Conservation (phyloP, 2,888 invertebrate genomes). For the Ferdinandea cuprea region DNA sequence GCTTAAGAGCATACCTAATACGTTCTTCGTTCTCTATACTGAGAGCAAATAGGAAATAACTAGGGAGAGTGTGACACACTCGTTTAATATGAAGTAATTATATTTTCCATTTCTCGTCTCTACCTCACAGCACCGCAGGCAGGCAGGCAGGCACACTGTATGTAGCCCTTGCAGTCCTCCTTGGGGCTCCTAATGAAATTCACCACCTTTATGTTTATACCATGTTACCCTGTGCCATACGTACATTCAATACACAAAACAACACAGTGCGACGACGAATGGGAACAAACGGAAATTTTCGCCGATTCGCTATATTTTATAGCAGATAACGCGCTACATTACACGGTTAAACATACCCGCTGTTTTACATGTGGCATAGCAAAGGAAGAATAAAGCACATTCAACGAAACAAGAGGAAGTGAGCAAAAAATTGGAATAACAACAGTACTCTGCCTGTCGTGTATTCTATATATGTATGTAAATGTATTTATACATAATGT, state of each 20-base stretch:
- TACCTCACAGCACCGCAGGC: slow-evolving; percentile 13
- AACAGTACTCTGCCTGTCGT: no score
- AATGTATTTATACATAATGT: no score
- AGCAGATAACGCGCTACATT: slow-evolving; percentile 64
- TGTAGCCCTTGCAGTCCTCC: slow-evolving; percentile 4
- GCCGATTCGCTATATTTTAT: slow-evolving; percentile 59
- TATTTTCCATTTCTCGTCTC: slow-evolving; percentile 55
- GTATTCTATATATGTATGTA: background rate
- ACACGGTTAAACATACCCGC: slow-evolving; percentile 52
- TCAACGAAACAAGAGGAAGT: slow-evolving; percentile 14
- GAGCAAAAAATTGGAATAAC: slow-evolving; percentile 42
- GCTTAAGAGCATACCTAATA: slow-evolving; percentile 12
- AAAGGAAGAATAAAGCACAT: slow-evolving; percentile 20
- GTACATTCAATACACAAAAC: slow-evolving; percentile 11
- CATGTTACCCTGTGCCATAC: slow-evolving; percentile 18
- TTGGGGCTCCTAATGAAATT: slow-evolving; percentile 52
- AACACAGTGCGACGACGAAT: slow-evolving; percentile 6
- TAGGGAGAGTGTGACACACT: slow-evolving; percentile 57
- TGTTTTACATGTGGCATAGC: slow-evolving; percentile 26
- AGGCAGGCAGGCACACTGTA: no score
- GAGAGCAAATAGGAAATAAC: slow-evolving; percentile 29
- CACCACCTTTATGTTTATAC: slow-evolving; percentile 24
- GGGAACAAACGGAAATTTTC: slow-evolving; percentile 56
- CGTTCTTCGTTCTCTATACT: slow-evolving; percentile 26
- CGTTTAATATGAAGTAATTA: slow-evolving; percentile 64